A percentile compares a stretch with the other conserved stretches of the same genome.
Conservation (phyloP, 1,140 invertebrate species). For the Zaprionus kolodkinae region DNA sequence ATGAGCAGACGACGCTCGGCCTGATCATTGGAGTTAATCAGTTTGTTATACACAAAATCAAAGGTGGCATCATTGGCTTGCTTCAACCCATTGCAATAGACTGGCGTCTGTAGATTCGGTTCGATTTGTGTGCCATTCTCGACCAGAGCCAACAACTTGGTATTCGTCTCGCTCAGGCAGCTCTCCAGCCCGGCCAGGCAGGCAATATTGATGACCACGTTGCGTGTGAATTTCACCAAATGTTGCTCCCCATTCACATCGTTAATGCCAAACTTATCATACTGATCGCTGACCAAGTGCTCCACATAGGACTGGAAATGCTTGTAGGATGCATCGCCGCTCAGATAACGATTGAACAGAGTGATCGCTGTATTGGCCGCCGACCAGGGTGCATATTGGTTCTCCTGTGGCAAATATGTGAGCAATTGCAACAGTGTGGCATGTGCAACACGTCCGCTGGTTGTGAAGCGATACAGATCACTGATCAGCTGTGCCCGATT, state of each 20-base stretch:
- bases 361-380: conserved; percentile 83
- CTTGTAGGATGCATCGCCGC: conserved; percentile 52
- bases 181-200: conserved; percentile 84
- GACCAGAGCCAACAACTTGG: conserved; percentile 80
- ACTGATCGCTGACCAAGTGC: conserved; percentile 76
- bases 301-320: conserved; percentile 63
- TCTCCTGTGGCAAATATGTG: conserved; percentile 86
- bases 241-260: conserved; percentile 79
- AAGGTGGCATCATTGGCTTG: conserved; percentile 87
- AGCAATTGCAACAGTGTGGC: conserved; percentile 84
- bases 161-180: conserved; percentile 84
- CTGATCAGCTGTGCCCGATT: conserved; percentile 92
- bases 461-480: conserved; percentile 89
- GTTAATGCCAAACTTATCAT: conserved; percentile 77
- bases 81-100: conserved; percentile 89
- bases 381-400: conserved; percentile 87
- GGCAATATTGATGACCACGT: conserved; percentile 84
- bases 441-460: conserved; percentile 85
- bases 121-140: conserved; percentile 73
- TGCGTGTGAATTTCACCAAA: conserved; percentile 80
- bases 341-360: conserved; percentile 77
- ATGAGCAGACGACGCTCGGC: conserved; percentile 85
- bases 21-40: conserved; percentile 86
- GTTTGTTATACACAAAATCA: conserved; percentile 87
- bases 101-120: conserved; percentile 78